phyloP scores from a whole-genome alignment of 2,797 vertebrate genomes.

The Bradypodion ventrale region DNA sequence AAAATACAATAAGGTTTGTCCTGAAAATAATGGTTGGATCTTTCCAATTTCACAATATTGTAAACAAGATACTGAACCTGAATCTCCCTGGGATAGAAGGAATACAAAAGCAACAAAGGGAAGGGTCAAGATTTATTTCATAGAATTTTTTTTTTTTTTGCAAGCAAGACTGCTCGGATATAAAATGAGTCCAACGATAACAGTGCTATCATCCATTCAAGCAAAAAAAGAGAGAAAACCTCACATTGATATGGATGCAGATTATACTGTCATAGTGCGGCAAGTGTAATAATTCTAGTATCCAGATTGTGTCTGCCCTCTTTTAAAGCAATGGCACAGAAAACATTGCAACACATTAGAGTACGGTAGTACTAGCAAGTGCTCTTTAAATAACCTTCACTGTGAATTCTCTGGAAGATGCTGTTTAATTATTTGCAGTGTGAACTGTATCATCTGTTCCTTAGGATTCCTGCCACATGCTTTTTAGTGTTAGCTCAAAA shows the following conservation, averaged over 20 bases:
- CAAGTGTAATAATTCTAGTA: conserved; percentile 67
- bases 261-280: conserved; percentile 82
- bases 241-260: conserved; percentile 87
- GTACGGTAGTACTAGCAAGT: conserved; percentile 72
- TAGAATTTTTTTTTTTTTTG: conserved; percentile 78
- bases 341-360: conserved; percentile 75
- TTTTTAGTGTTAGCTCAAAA: conserved; percentile 60
- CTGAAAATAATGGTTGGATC: conserved; percentile 65
- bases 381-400: conserved; percentile 72
- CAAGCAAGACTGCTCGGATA: conserved; percentile 94
- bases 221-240: conserved; percentile 91
- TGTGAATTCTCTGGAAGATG: conserved; percentile 72
- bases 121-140: conserved; percentile 81
- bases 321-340: conserved; percentile 79
- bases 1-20: conserved; percentile 71
- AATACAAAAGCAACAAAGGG: conserved; percentile 76
- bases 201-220: conserved; percentile 93
- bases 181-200: conserved; percentile 88
- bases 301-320: conserved; percentile 76
- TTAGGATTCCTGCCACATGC: conserved; percentile 50
- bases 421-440: conserved; percentile 70
- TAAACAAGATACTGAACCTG: conserved; percentile 63
- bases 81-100: conserved; percentile 68
- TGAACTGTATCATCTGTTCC: conserved; percentile 58
- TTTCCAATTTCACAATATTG: conserved; percentile 63